Evolutionary conservation across 2,888 invertebrate genomes (phyloP), one percentile per base, ranked within the genome.

Genomic region (Cosmia trapezina): DNA sequence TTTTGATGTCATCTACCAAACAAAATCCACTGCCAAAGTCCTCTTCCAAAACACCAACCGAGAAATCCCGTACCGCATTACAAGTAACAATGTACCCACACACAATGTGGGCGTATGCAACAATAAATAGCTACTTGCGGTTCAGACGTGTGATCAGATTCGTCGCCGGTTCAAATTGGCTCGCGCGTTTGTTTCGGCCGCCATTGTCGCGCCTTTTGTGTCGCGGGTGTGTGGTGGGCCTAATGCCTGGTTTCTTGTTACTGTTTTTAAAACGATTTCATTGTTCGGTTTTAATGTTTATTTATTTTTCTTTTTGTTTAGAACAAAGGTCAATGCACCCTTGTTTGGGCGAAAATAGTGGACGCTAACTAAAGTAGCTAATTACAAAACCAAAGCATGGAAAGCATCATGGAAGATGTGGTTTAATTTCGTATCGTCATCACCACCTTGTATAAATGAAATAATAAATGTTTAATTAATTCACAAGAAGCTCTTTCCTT

Each of bases 101-200:
- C 83, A 12, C 51, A 54, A 86, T 87, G 88, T 88, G 88, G 89
- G 91, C 90, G 91, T 88, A 76, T 67, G 86, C 83, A 84, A 81
- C 79, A 90, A 88, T 91, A 90, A 93, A 93, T 92, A 91, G 89
- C 90, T 90, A 90, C 86, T 91, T 89, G 89, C 89, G 90, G 88
- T 80, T 67, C 80, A 86, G 89, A 88, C 90, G 89, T 89, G 87
- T 83, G 87, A 83, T 87, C 87, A 85, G 84, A 85, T 82, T 84
- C 85, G 87, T 83, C 85, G 82, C 75, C 80, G 79, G 80, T 84
- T 83, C 89, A 91, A 93, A 93, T 93, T 92, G 91, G 90, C 89
- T 80, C 69, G 87, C 85, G 86, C 88, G 87, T 89, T 89, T 83
- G 86, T 82, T 86, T 86, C 65, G 80, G 49, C 60, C 0, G 37